phyloP scores from a whole-genome alignment of 2,113 vertebrate species.

The Telmatochromis sp. region DNA sequence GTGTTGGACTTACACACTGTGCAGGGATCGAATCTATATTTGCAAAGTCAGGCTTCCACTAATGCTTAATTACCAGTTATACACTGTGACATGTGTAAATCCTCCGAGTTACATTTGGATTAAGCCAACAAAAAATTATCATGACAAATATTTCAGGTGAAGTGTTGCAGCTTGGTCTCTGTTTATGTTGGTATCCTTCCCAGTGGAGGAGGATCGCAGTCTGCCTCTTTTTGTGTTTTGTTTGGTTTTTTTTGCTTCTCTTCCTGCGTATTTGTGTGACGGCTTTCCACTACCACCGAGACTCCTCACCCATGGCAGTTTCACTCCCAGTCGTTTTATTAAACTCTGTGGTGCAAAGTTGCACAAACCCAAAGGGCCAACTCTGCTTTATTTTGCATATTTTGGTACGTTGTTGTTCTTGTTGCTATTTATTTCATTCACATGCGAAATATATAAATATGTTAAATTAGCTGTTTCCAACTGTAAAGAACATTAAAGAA shows the following conservation, averaged over 20 bases:
- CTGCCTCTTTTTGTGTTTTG: background rate
- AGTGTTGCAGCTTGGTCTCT: slow-evolving; percentile 36
- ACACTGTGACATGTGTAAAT: background rate
- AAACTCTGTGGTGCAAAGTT: slow-evolving; percentile 19
- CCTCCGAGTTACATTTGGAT: background rate
- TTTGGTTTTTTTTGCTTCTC: background rate
- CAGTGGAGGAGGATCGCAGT: background rate
- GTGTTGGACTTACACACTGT: background rate
- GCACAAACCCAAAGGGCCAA: slow-evolving; percentile 1
- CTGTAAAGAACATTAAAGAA: slow-evolving; percentile 73
- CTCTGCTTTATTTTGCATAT: slow-evolving; percentile 26
- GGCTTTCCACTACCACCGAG: slow-evolving; percentile 4
- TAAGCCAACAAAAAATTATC: background rate
- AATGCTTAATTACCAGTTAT: background rate
- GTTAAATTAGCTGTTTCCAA: slow-evolving; percentile 58
- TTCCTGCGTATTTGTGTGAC: background rate
- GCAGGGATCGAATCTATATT: background rate
- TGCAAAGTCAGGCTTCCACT: background rate
- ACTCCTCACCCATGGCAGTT: slow-evolving; percentile 14
- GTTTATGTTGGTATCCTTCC: slow-evolving; percentile 2
- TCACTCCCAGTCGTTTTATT: background rate
- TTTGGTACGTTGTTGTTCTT: slow-evolving; percentile 45
- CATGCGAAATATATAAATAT: slow-evolving; percentile 46
- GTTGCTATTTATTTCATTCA: slow-evolving; percentile 66
- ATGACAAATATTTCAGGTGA: slow-evolving; percentile 40